These are phyloP conservation scores for Platyrinchus mystaceus DNA, from an alignment of 2,797 vertebrate species.

Conservation along the genomic window DNA sequence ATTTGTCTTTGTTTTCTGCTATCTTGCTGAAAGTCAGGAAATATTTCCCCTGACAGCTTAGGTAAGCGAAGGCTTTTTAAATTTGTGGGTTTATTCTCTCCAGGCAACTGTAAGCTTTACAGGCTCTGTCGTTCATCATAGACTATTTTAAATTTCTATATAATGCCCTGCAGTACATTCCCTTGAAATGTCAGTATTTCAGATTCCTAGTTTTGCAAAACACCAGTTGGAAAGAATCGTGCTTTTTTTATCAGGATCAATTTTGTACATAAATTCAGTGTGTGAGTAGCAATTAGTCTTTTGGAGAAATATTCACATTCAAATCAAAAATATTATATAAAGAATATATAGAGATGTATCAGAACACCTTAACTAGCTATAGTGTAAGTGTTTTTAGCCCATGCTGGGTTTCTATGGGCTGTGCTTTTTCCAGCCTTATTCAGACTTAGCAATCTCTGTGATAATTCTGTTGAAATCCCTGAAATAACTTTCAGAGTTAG, in stretches of 20 bases:
- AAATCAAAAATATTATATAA: background rate
- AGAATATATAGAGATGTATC: background rate
- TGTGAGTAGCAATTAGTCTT: background rate
- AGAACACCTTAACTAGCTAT: accelerated
- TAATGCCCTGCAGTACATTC: background rate
- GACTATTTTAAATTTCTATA: background rate
- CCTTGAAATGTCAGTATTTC: background rate
- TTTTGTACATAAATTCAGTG: background rate
- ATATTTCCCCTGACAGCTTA: background rate
- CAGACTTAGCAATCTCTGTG: background rate
- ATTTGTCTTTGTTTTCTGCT: background rate
- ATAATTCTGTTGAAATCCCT: background rate
- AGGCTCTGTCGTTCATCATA: background rate
- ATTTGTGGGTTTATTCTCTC: background rate
- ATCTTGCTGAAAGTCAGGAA: background rate
- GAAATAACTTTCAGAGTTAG: background rate
- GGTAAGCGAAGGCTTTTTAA: background rate
- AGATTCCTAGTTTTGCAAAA: background rate
- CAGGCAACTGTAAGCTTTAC: background rate
- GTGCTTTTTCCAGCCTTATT: background rate
- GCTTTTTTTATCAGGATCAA: background rate
- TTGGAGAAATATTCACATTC: background rate
- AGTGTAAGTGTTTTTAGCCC: background rate
- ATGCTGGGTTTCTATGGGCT: background rate
- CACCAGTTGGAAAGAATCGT: background rate